A percentile compares a stretch with the other conserved stretches of the same genome.
These are phyloP conservation scores for Lochmaea capreae DNA, from an alignment of 2,888 invertebrate species.

Conservation along the genomic window DNA sequence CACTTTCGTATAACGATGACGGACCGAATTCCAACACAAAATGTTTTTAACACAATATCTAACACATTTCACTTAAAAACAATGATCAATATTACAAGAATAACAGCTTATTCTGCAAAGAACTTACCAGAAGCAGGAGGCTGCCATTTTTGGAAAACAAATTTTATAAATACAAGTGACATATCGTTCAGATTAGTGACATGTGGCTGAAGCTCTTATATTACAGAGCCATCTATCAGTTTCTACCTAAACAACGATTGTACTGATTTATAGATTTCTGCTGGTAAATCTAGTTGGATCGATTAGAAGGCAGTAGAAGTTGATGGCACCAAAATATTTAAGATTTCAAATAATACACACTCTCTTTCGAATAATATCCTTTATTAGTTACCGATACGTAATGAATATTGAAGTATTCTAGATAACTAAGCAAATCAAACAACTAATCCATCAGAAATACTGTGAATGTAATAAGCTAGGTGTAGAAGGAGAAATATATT, in stretches of 20 bases:
- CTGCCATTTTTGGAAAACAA: constrained; percentile 43
- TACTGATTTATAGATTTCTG: not conserved
- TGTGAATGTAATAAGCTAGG: too few relatives aligned
- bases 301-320: not conserved
- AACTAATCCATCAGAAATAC: too few relatives aligned
- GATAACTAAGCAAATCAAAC: too few relatives aligned
- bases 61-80: constrained; percentile 27
- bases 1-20: constrained; percentile 5
- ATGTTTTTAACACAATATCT: constrained; percentile 10
- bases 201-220: not conserved
- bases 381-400: too few relatives aligned
- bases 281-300: not conserved
- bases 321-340: not conserved
- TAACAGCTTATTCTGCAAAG: constrained; percentile 16
- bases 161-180: constrained; percentile 33
- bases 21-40: constrained; percentile 17
- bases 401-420: too few relatives aligned
- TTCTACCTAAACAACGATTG: not conserved
- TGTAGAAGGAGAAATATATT: too few relatives aligned
- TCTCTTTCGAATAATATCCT: too few relatives aligned
- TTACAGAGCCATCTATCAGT: constrained; percentile 12
- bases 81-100: constrained; percentile 18
- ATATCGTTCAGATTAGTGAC: constrained; percentile 9
- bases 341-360: too few relatives aligned
- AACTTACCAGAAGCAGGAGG: constrained; percentile 33